Conservation (phyloP, 2,888 invertebrate genomes). For the Chrysolina haemoptera region DNA sequence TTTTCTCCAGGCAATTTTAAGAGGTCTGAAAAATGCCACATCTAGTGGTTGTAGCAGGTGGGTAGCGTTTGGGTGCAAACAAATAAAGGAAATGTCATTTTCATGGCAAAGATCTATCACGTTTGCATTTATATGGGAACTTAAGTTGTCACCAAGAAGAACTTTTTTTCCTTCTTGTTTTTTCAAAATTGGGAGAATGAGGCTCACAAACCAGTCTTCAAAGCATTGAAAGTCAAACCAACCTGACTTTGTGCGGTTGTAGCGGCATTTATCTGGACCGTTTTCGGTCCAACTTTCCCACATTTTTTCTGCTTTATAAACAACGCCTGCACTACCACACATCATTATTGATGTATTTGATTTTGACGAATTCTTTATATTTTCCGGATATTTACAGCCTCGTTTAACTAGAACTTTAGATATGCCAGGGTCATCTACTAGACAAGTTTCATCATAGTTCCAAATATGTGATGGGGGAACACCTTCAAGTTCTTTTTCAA, state of each 20-base stretch:
- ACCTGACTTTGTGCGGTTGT: conserved; percentile 49
- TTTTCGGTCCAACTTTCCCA: conserved; percentile 56
- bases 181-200: not conserved
- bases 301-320: conserved; percentile 58
- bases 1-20: conserved; percentile 32
- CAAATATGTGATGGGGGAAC: conserved; percentile 52
- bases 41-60: conserved; percentile 45
- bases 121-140: conserved; percentile 41
- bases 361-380: conserved; percentile 57
- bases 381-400: conserved; percentile 50
- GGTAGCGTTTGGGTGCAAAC: conserved; percentile 43
- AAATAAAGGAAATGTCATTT: conserved; percentile 41
- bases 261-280: conserved; percentile 57
- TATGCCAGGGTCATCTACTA: conserved; percentile 59
- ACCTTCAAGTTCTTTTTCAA: conserved; percentile 35
- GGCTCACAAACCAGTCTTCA: conserved; percentile 14
- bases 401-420: conserved; percentile 44
- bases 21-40: conserved; percentile 40
- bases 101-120: conserved; percentile 10
- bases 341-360: conserved; percentile 57
- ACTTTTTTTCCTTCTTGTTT: conserved; percentile 7
- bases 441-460: conserved; percentile 46
- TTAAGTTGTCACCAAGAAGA: conserved; percentile 10
- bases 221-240: conserved; percentile 19
- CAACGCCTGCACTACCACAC: conserved; percentile 53